Evolutionary conservation across 2,797 vertebrate genomes (phyloP).

Genomic region (Chaetodon trifasciatus): DNA sequence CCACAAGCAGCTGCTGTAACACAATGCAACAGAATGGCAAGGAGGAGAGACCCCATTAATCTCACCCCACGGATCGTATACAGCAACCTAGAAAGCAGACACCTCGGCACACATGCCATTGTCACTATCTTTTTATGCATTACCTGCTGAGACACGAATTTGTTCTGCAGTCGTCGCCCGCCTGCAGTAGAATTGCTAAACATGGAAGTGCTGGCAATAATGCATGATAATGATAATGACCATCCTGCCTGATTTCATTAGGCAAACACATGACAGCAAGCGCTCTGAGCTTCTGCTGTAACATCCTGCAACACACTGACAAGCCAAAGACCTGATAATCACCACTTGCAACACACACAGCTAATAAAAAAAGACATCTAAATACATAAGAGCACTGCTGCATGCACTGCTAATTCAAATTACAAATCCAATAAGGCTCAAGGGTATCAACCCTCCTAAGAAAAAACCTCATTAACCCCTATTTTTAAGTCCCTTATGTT

Average conservation of each 20-base stretch:
- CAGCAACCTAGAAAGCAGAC: conserved; percentile 64
- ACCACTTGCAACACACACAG: conserved; percentile 44
- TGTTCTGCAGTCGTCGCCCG: conserved; percentile 48
- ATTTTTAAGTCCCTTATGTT: conserved; percentile 53
- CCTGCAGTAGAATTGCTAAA: conserved; percentile 55
- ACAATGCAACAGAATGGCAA: conserved; percentile 82
- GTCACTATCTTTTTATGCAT: conserved; percentile 53
- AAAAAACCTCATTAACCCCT: conserved; percentile 65
- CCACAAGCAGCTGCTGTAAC: conserved; percentile 78
- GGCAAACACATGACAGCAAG: conserved; percentile 71
- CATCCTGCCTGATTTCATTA: conserved; percentile 79
- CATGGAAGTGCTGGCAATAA: conserved; percentile 73
- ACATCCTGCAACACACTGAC: conserved; percentile 72
- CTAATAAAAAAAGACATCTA: conserved; percentile 38
- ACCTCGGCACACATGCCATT: conserved; percentile 40
- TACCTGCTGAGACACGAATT: conserved; percentile 64
- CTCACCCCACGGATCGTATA: conserved; percentile 63
- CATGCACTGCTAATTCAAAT: conserved; percentile 62
- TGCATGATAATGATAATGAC: conserved; percentile 77
- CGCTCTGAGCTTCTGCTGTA: conserved; percentile 70
- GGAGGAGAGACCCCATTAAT: conserved; percentile 77
- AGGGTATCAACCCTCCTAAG: conserved; percentile 55
- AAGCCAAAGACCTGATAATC: conserved; percentile 59
- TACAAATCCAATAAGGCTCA: conserved; percentile 74
- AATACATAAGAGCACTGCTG: conserved; percentile 47